Conservation (phyloP, 2,888 invertebrate species). For the Drosophila formosana region DNA sequence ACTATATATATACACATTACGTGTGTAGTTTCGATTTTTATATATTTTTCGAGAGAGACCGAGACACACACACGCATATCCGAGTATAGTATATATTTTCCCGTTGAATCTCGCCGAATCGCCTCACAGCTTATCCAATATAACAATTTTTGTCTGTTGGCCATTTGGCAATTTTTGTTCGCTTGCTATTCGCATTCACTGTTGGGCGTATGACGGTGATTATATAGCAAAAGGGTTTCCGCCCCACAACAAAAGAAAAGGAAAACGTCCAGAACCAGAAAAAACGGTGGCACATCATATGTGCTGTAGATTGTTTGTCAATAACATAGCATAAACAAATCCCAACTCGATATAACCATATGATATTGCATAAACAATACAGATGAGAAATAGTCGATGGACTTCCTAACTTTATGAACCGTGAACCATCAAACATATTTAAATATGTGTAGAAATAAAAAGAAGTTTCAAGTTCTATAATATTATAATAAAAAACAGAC, state of each 20-base stretch:
- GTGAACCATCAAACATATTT: too few species aligned
- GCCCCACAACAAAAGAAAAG: neutral
- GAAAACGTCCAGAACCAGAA: slow-evolving; percentile 10
- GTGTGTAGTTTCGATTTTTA: slow-evolving; percentile 30
- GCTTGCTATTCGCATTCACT: slow-evolving; percentile 1
- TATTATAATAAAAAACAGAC: too few species aligned
- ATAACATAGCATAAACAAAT: slow-evolving; percentile 15
- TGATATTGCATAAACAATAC: neutral
- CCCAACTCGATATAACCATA: neutral
- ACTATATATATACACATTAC: slow-evolving; percentile 3
- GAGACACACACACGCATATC: neutral
- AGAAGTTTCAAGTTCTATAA: too few species aligned
- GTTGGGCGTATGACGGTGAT: too few species aligned
- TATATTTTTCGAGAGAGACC: slow-evolving; percentile 1
- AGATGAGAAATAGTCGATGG: neutral
- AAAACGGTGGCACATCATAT: slow-evolving; percentile 3
- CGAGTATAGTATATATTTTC: slow-evolving; percentile 1
- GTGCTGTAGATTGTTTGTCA: slow-evolving; percentile 5
- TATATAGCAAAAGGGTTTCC: slow-evolving; percentile 14
- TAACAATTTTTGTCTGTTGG: slow-evolving; percentile 30
- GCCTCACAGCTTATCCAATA: slow-evolving; percentile 39
- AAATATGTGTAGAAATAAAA: too few species aligned
- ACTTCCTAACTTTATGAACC: too few species aligned
- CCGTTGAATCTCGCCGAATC: slow-evolving; percentile 11
- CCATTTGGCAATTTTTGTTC: slow-evolving; percentile 46